Conservation (phyloP, 2,113 vertebrate genomes). For the Cottus gobio region DNA sequence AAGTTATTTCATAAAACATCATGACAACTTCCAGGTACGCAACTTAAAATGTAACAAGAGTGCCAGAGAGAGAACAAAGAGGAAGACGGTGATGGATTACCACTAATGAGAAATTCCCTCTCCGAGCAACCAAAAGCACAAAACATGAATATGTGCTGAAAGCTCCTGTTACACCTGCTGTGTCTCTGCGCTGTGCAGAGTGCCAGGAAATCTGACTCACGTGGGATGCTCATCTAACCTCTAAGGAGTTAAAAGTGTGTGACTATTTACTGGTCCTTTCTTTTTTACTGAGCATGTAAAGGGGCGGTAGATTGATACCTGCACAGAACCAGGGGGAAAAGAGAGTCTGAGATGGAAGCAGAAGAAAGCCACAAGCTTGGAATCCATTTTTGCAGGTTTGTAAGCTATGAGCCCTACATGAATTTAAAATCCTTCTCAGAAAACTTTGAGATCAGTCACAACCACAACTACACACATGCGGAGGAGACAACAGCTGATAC, state of each 20-base stretch:
- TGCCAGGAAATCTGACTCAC: neutral
- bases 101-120: conserved; percentile 27
- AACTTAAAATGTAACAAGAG: conserved; percentile 19
- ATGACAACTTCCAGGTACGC: conserved; percentile 27
- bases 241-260: neutral
- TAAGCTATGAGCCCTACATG: neutral
- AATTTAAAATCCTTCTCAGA: conserved; percentile 3
- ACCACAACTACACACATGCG: neutral
- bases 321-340: neutral
- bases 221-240: neutral
- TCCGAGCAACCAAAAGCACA: conserved; percentile 38
- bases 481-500: neutral
- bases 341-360: neutral
- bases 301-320: neutral
- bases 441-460: conserved; percentile 14
- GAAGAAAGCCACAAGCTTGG: neutral
- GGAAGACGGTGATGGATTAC: conserved; percentile 54
- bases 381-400: neutral
- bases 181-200: neutral
- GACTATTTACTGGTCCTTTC: neutral
- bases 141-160: conserved; percentile 63
- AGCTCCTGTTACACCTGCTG: conserved; percentile 59
- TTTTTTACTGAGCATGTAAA: conserved; percentile 9
- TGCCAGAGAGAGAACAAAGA: conserved; percentile 26
- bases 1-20: conserved; percentile 17